Base-by-base conservation (phyloP, 2,113 vertebrate genomes). In the Lates calcarifer region DNA sequence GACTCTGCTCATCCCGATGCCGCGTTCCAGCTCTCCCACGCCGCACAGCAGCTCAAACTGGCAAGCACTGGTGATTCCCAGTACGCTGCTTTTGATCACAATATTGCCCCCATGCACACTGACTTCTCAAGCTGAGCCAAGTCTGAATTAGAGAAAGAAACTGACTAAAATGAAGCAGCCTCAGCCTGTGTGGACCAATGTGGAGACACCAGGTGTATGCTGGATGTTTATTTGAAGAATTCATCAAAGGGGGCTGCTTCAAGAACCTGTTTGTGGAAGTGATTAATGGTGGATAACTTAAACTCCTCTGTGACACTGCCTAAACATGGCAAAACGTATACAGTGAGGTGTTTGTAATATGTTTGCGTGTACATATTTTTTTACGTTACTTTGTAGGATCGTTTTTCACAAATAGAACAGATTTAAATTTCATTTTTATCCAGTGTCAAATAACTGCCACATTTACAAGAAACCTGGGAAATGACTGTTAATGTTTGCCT, bases 1-100 rank as follows among this genome's bases (percentile, higher is more conserved):
- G 98, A 99, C 92, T 97, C 97, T 0, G 97, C 98, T 0, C 98
- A 99, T 56, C 98, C 98, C 0, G 98, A 99, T 0, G 98, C 98
- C 0, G 98, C 98, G 0, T 99, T 99, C 89, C 98, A 99, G 94
- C 96, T 99, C 14, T 96, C 97, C 0, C 98, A 99, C 0, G 98
- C 98, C 0, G 98, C 98, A 10, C 96, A 98, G 94, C 98, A 99
- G 81, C 97, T 99, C 12, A 98, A 97, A 83, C 93, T 98, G 84
- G 98, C 98, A 33, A 97, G 97, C 86, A 96, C 95, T 0, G 96
- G 97, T 13, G 95, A 96, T 57, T 96, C 96, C 0, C 97, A 98
- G 26, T 97, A 98, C 0, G 95, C 97, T 0, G 96, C 96, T 3
- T 99, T 98, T 0, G 96, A 98, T 58, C 97, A 98, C 31, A 98